Conservation (phyloP, 2,888 invertebrate species). For the Ischnus inquisitorius region DNA sequence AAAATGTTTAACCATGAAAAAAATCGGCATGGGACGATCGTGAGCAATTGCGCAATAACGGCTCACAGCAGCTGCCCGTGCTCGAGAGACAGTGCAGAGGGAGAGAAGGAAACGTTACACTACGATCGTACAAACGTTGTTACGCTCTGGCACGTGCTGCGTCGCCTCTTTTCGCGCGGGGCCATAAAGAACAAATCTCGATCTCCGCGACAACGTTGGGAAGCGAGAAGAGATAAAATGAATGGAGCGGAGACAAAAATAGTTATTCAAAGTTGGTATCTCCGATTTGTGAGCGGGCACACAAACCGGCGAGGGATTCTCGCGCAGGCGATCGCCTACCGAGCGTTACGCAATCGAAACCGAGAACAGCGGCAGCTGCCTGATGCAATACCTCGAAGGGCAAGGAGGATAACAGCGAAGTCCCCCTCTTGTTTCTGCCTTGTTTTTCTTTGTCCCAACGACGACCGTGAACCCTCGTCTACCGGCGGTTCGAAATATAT, state of each 20-base stretch:
- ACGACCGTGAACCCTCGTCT: slow-evolving; percentile 29
- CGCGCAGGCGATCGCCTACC: slow-evolving; percentile 25
- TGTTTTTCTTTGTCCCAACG: not conserved
- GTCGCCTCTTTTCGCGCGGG: not conserved
- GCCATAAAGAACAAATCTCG: not conserved
- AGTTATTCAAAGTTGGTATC: slow-evolving; percentile 27
- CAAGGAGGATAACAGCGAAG: slow-evolving; percentile 50
- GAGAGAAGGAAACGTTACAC: not conserved
- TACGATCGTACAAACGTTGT: not conserved
- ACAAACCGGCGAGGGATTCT: slow-evolving; percentile 16
- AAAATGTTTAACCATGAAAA: not conserved
- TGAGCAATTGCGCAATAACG: not conserved
- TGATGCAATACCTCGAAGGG: slow-evolving; percentile 63
- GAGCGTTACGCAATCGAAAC: slow-evolving; percentile 59
- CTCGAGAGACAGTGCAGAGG: not conserved
- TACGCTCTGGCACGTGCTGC: not conserved
- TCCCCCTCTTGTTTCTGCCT: slow-evolving; percentile 13
- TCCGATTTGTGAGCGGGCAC: not conserved
- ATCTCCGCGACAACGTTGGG: not conserved
- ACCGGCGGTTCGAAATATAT: not conserved
- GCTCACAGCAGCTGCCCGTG: not conserved
- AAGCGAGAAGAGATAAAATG: not conserved
- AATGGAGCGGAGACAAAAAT: slow-evolving; percentile 17
- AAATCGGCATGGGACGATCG: not conserved
- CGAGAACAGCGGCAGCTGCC: slow-evolving; percentile 58